Base-by-base conservation (phyloP, 2,113 vertebrate species). In the Aviceda subcristata region DNA sequence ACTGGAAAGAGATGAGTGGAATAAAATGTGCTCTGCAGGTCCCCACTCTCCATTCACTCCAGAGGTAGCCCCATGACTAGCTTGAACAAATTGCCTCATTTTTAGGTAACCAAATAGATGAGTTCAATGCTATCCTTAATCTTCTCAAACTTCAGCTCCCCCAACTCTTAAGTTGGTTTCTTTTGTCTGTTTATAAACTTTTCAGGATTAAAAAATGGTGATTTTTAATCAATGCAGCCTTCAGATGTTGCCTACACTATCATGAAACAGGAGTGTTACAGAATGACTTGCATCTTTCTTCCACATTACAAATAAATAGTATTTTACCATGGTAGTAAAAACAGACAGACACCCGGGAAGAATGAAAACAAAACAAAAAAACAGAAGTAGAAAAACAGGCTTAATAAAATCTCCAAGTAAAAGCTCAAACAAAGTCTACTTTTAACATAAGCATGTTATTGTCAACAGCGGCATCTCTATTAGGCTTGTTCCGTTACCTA, bases 401-500 rank as follows among this genome's bases (percentile, higher is more conserved):
- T 80, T 93, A 80, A 86, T 73, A 91, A 95, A 75, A 48, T 62
- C 34, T 56, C 83, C 36, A 48, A 62, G 41, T 55, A 62, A 75
- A 94, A 94, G 81, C 75, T 89, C 90, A 97, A 90, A 72, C 43
- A 88, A 90, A 84, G 48, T 80, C 51, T 85, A 56, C 69, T 86
- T 96, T 96, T 91, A 97, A 95, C 77, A 85, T 93, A 85, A 96
- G 81, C 82, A 84, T 69, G 92, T 92, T 96, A 86, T 83, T 98
- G 97, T 97, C 97, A 97, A 93, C 72, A 94, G 78, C 59, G 24
- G 94, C 94, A 84, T 97, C 97, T 98, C 97, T 97, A 81, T 97
- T 97, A 89, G 84, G 93, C 91, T 96, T 97, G 86, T 92, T 98
- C 97, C 97, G 77, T 95, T 97, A 94, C 90, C 94, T 92, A 97